Evolutionary conservation across 1,140 invertebrate species (phyloP).

Genomic region (Triops longicaudatus): DNA sequence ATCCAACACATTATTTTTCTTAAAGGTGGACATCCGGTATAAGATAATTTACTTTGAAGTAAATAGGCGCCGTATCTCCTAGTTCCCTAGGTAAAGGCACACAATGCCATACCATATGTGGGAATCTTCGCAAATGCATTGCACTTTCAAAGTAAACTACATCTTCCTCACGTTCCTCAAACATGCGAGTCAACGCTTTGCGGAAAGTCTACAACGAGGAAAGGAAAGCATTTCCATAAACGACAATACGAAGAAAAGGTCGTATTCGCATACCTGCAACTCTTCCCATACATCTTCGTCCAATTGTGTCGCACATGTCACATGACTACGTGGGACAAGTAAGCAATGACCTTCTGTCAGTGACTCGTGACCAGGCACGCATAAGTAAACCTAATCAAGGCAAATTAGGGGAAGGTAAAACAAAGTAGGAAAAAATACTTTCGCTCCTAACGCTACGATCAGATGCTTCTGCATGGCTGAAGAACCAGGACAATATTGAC

Average conservation of each 20-base stretch:
- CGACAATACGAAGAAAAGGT: slow-evolving; percentile 10
- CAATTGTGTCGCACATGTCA: slow-evolving; percentile 60
- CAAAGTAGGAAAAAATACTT: slow-evolving; percentile 44
- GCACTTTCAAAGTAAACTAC: slow-evolving; percentile 88
- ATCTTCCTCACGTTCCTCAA: slow-evolving; percentile 56
- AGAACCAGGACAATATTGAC: slow-evolving; percentile 72
- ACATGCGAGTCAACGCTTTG: slow-evolving; percentile 67
- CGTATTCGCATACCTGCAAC: slow-evolving; percentile 52
- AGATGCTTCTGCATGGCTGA: slow-evolving; percentile 66
- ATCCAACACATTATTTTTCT: background rate
- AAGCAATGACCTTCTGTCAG: slow-evolving; percentile 80
- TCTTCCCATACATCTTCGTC: slow-evolving; percentile 93
- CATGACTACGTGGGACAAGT: slow-evolving; percentile 74
- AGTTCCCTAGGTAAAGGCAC: slow-evolving; percentile 72
- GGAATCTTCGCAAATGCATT: slow-evolving; percentile 58
- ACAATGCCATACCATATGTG: slow-evolving; percentile 83
- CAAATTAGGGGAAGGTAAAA: background rate
- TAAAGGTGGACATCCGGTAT: background rate
- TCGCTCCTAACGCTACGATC: slow-evolving; percentile 69
- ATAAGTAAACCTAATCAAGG: slow-evolving; percentile 50
- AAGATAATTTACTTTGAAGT: slow-evolving; percentile 64
- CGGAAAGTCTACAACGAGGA: slow-evolving; percentile 51
- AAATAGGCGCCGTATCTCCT: slow-evolving; percentile 80
- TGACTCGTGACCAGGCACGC: slow-evolving; percentile 65
- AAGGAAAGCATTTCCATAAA: slow-evolving; percentile 29